A percentile compares a stretch with the other conserved stretches of the same genome.
Conservation (phyloP, 2,888 invertebrate species). For the Spisula subtruncata region DNA sequence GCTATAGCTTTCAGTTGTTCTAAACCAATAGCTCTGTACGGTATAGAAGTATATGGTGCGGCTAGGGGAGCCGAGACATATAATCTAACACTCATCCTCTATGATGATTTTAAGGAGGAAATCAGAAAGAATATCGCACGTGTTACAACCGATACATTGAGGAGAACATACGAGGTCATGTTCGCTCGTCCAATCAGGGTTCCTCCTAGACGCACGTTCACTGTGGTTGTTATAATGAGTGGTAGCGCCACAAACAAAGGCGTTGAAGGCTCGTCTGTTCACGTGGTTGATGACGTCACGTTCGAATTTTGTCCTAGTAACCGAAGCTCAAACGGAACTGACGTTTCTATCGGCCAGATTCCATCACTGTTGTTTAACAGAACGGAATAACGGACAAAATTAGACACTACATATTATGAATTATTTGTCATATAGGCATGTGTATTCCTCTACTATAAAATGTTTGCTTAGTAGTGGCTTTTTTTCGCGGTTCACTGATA, state of each 20-base stretch:
- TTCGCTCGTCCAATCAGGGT: slow-evolving; percentile 62
- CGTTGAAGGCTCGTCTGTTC: slow-evolving; percentile 57
- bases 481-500: too few species aligned
- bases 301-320: slow-evolving; percentile 69
- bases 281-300: slow-evolving; percentile 65
- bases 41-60: slow-evolving; percentile 61
- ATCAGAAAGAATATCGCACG: slow-evolving; percentile 56
- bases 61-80: slow-evolving; percentile 54
- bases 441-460: too few species aligned
- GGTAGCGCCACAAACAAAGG: slow-evolving; percentile 64
- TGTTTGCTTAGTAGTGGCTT: too few species aligned
- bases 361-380: slow-evolving; percentile 64
- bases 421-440: too few species aligned
- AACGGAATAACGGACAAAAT: slow-evolving; percentile 46
- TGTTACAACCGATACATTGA: slow-evolving; percentile 54
- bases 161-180: slow-evolving; percentile 61
- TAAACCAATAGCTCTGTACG: slow-evolving; percentile 64
- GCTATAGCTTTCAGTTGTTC: slow-evolving; percentile 66
- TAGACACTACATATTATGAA: not conserved
- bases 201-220: slow-evolving; percentile 62
- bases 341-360: slow-evolving; percentile 69
- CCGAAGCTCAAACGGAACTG: slow-evolving; percentile 70
- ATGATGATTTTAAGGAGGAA: slow-evolving; percentile 67
- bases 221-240: slow-evolving; percentile 58
- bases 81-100: slow-evolving; percentile 54